Conservation (phyloP, 2,113 vertebrate genomes). For the Chionomys nivalis region DNA sequence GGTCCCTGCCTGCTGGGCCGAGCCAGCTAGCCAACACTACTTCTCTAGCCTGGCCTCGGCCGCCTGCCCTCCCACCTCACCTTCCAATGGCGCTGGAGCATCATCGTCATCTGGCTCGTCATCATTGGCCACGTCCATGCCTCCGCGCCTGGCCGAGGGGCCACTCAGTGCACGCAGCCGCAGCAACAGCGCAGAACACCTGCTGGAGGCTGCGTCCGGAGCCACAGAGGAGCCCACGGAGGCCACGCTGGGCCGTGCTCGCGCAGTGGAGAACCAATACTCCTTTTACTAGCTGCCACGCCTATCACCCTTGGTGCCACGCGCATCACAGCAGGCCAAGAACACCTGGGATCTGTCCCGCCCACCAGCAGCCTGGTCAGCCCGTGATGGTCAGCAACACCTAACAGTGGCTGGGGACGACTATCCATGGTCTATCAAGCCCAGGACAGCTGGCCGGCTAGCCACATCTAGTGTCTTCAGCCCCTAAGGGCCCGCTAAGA, state of each 20-base stretch:
- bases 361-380: neutral
- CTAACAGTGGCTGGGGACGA: neutral
- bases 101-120: slow-evolving; percentile 78
- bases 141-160: slow-evolving; percentile 83
- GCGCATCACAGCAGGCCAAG: neutral
- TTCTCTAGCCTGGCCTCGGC: slow-evolving; percentile 86
- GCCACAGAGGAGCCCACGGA: slow-evolving; percentile 92
- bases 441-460: neutral
- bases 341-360: neutral
- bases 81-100: slow-evolving; percentile 62
- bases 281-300: slow-evolving; percentile 94
- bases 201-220: slow-evolving; percentile 88
- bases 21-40: slow-evolving; percentile 88
- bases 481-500: neutral
- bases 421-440: neutral
- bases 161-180: slow-evolving; percentile 86
- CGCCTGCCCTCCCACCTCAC: slow-evolving; percentile 70
- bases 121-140: slow-evolving; percentile 75
- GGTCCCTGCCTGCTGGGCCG: slow-evolving; percentile 87
- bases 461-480: neutral
- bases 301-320: neutral
- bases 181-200: slow-evolving; percentile 93
- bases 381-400: neutral
- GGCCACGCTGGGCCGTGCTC: slow-evolving; percentile 81
- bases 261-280: slow-evolving; percentile 98